Evolutionary conservation across 2,113 vertebrate species (phyloP), one percentile per base, ranked within the genome.

Genomic region (Rhabdomys dilectus): DNA sequence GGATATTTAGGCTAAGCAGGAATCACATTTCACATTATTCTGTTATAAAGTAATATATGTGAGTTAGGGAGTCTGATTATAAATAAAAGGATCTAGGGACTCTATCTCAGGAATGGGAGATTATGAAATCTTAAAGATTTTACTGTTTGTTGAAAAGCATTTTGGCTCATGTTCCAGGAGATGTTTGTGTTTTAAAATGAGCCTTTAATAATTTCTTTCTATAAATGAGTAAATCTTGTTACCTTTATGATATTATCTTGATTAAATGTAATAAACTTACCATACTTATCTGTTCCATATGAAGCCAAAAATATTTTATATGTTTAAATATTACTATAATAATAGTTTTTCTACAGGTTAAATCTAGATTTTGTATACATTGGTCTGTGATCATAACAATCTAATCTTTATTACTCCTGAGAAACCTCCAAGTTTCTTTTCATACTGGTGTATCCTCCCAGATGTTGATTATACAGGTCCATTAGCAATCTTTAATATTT

Each of bases 401-500:
- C 48, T 60, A 58, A 64, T 96, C 60, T 64, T 97, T 90, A 97
- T 89, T 96, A 68, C 56, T 91, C 85, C 1, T 31, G 8, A 94
- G 58, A 97, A 96, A 92, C 82, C 21, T 76, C 8, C 76, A 36
- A 88, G 95, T 94, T 34, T 34, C 48, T 92, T 92, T 82, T 91
- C 24, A 0, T 93, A 51, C 39, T 62, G 2, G 72, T 87, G 3
- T 93, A 17, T 84, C 56, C 31, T 96, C 66, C 13, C 58, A 93
- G 48, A 31, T 94, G 48, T 90, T 84, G 88, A 91, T 95, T 91
- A 96, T 93, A 84, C 95, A 86, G 9, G 48, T 85, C 62, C 51
- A 91, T 94, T 96, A 96, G n/a, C 53, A 96, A 72, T 60, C 73
- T 96, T 92, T 95, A 94, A 76, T 96, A 24, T 94, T 97, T 84